Base-by-base conservation (phyloP, 2,797 vertebrate species). In the Pantherophis vulpinus region DNA sequence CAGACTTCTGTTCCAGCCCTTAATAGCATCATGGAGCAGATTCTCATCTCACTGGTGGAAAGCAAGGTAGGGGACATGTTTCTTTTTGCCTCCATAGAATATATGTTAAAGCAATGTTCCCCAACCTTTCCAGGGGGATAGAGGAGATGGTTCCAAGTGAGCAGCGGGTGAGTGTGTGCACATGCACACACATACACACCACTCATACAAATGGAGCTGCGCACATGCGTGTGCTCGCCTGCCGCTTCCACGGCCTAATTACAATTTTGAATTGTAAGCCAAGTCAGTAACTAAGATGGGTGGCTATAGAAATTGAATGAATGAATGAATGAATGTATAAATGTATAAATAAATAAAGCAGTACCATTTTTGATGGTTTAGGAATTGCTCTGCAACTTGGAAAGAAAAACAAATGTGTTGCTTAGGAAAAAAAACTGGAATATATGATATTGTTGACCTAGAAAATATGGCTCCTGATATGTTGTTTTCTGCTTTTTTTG, bases 31-130 rank as follows among this genome's bases (percentile, higher is more conserved):
- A 97, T 99, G 98, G 99, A 99, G 96, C 98, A 98, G 94, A 98
- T 99, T 94, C 98, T 99, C 93, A 97, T 99, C 95, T 99, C 99
- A 0, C 96, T 99, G 97, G 98, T 99, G 94, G 98, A 99, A 96
- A 99, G 98, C 96, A 99, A 99, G 99, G 99, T 99, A 97, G 98
- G 29, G 5, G 59, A 90, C 0, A 0, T 0, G 1, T 0, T 0
- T 58, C 27, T 54, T 54, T 92, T 70, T 47, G 9, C 86, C 0
- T 13, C n/a, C 5, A 55, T 9, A 16, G 79, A 54, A 47, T 20
- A 88, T 90, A 55, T 66, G 10, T 61, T n/a, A 11, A 74, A 16
- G 32, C 70, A 74, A 7, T 2, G 1, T 7, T 74, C 2, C 32
- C 16, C 7, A 9, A 20, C 16, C 1, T 37, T 74, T 74, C 70